Evolutionary conservation across 2,797 vertebrate species (phyloP), one percentile per base, ranked within the genome.

Genomic region (Hybognathus amarus): DNA sequence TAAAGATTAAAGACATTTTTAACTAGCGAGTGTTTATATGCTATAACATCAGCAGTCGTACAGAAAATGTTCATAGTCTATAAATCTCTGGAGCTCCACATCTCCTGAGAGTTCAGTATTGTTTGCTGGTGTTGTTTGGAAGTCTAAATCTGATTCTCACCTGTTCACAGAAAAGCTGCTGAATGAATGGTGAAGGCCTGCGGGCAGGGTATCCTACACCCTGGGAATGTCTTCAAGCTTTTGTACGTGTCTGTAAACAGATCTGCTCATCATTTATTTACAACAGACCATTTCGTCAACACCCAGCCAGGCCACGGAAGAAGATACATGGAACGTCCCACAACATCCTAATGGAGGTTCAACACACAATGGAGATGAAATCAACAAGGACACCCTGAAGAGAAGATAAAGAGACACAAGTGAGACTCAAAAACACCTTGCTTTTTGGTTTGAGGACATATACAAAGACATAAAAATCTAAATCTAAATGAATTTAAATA

Each of bases 211-310:
- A 92, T 89, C 82, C 85, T 77, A 92, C 90, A 93, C 92, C 89
- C 89, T 93, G 91, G 88, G 91, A 93, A 92, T 50, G 70, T 82
- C 85, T 84, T 73, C 70, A 69, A 73, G 88, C 45, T 87, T 88
- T 92, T 93, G 92, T 93, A 79, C 90, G 69, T 47, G 45, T 82
- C 88, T 88, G 89, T 91, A 90, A 90, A 91, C 90, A 90, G 73
- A 86, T 91, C 87, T 77, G 88, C 88, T 91, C 89, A 91, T 91
- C 81, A 92, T 89, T 92, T 91, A 93, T 87, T 90, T 87, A 89
- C 88, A 77, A 91, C 87, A 90, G 85, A 68, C 36, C 45, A 30
- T 42, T 61, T 36, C 30, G 22, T 74, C 70, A 73, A 84, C 68
- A 84, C 75, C 66, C 77, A 84, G 36, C n/a, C 66, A 56, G 73